phyloP scores from a whole-genome alignment of 2,797 vertebrate genomes.

The Sebastes jordani region DNA sequence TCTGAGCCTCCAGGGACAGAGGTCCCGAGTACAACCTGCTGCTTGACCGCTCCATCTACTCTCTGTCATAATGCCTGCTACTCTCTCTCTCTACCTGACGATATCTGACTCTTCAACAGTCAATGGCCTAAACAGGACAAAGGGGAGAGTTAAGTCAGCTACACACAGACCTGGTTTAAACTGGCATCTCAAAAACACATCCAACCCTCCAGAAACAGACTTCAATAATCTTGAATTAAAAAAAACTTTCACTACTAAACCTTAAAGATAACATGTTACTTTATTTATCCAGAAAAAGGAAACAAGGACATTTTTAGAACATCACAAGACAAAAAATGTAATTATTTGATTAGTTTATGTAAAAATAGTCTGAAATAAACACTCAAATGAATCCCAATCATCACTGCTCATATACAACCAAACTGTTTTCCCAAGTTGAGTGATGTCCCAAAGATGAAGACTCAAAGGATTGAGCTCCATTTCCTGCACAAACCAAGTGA shows the following conservation, averaged over 20 bases:
- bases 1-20: slow-evolving; percentile 86
- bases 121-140: slow-evolving; percentile 27
- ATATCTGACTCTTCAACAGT: slow-evolving; percentile 71
- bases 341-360: neutral
- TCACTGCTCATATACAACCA: neutral
- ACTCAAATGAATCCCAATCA: slow-evolving; percentile 64
- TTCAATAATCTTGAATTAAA: neutral
- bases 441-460: neutral
- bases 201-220: neutral
- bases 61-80: slow-evolving; percentile 1
- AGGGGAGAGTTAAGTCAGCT: slow-evolving; percentile 25
- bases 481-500: neutral
- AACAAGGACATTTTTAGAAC: neutral
- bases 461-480: neutral
- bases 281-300: slow-evolving; percentile 37
- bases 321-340: neutral
- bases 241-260: neutral
- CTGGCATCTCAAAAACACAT: neutral
- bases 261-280: neutral
- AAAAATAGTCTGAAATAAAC: neutral
- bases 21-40: slow-evolving; percentile 73
- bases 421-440: neutral
- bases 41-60: slow-evolving; percentile 79
- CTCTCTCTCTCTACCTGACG: slow-evolving; percentile 1
- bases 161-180: neutral